Base-by-base conservation (phyloP, 2,113 vertebrate species). In the Chelonoidis abingdonii region DNA sequence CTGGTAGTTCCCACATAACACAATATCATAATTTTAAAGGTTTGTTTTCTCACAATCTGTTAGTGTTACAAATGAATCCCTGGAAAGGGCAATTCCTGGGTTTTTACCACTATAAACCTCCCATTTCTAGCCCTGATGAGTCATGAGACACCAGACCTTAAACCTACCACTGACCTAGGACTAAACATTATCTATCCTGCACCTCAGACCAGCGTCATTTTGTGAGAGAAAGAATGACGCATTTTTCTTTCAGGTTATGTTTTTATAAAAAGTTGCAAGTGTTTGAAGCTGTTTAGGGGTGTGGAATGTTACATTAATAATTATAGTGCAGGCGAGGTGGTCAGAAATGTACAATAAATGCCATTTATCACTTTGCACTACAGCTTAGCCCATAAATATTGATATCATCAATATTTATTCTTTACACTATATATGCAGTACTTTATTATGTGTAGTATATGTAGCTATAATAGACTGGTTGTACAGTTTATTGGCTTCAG, bases 291-390 rank as follows among this genome's bases (percentile, higher is more conserved):
- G 89, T 83, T 92, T 65, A 88, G 93, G 50, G 25, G 41, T 85
- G 78, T 89, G 79, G 65, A 91, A 88, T 89, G 80, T 83, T 44
- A 83, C 38, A 57, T 44, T 29, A 59, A 5, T 35, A 65, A 91
- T 47, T 47, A 92, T 82, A 83, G 81, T 89, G 41, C 31, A 65
- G 65, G 65, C 92, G 50, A 87, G 94, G 41, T 1, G 0, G 94
- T 81, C 93, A 54, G 87, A 94, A 97, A 80, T 94, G 78, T 94
- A 7, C 72, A 57, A 96, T 85, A 97, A 95, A 76, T 85, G 25
- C 57, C 83, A 35, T 38, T 92, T 81, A 89, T 91, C 92, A 92
- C 41, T 52, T 1, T 87, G 80, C 57, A 41, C 57, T 5, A 6
- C 87, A 89, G 83, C 80, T 96, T 85, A 94, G 90, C 93, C 21